phyloP scores from a whole-genome alignment of 2,113 vertebrate genomes.

The Atherinomorus stipes region DNA sequence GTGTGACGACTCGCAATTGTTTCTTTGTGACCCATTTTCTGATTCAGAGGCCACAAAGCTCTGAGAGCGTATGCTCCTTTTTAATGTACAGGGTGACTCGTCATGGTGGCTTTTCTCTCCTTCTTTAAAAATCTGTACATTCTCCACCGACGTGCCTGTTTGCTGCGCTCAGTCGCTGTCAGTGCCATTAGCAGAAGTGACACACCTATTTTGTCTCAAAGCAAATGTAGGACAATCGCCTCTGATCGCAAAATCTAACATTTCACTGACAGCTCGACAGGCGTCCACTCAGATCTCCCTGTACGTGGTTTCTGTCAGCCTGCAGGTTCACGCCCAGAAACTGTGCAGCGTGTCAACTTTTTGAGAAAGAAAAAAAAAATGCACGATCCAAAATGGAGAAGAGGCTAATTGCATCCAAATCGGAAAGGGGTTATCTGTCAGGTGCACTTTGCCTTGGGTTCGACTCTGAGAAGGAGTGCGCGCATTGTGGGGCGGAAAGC shows the following conservation, averaged over 20 bases:
- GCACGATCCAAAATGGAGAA: constrained; percentile 25
- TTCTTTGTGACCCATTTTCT: constrained; percentile 76
- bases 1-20: constrained; percentile 57
- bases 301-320: constrained; percentile 33
- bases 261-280: constrained; percentile 66
- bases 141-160: constrained; percentile 44
- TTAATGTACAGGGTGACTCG: constrained; percentile 28
- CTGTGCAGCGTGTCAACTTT: constrained; percentile 33
- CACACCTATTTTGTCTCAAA: constrained; percentile 68
- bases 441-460: constrained; percentile 74
- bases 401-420: constrained; percentile 68
- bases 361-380: background rate
- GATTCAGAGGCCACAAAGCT: constrained; percentile 53
- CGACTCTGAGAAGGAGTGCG: constrained; percentile 45
- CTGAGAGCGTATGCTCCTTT: constrained; percentile 13
- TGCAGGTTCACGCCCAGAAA: constrained; percentile 44
- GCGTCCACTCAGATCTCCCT: constrained; percentile 51
- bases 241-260: constrained; percentile 30
- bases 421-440: constrained; percentile 74
- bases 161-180: constrained; percentile 49
- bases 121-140: constrained; percentile 18
- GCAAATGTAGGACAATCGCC: constrained; percentile 57
- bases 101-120: constrained; percentile 13
- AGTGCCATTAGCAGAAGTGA: constrained; percentile 66
- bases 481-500: constrained; percentile 49